Evolutionary conservation across 2,113 vertebrate species (phyloP).

Genomic region (Oreochromis tanganicae): DNA sequence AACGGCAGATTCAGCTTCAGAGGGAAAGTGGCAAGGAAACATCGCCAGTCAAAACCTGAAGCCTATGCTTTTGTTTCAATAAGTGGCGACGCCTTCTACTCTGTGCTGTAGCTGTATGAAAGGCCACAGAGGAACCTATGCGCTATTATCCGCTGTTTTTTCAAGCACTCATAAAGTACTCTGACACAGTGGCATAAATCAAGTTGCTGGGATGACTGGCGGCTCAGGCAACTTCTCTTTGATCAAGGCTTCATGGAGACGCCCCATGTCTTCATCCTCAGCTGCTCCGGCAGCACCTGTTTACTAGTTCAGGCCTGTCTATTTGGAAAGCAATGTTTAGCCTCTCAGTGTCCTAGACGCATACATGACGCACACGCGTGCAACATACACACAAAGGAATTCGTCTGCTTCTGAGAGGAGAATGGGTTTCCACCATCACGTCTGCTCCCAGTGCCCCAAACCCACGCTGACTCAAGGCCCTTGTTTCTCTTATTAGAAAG

Average conservation of each 20-base stretch:
- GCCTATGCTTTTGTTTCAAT: neutral
- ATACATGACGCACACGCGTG: slow-evolving; percentile 40
- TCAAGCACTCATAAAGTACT: slow-evolving; percentile 47
- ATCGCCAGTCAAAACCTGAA: neutral
- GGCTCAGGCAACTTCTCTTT: slow-evolving; percentile 76
- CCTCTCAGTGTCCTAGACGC: slow-evolving; percentile 39
- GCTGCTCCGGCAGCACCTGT: slow-evolving; percentile 81
- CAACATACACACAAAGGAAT: slow-evolving; percentile 59
- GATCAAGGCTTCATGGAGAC: slow-evolving; percentile 78
- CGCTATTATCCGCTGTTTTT: slow-evolving; percentile 17
- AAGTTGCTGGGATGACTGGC: slow-evolving; percentile 68
- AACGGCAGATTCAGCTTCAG: neutral
- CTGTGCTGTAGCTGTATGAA: neutral
- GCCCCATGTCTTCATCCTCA: slow-evolving; percentile 70
- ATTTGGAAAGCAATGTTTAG: slow-evolving; percentile 47
- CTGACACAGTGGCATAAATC: slow-evolving; percentile 69
- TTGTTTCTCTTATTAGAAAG: slow-evolving; percentile 6
- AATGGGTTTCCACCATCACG: neutral
- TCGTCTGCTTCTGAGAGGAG: neutral
- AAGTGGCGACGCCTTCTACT: neutral
- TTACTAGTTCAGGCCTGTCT: slow-evolving; percentile 80
- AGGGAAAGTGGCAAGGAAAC: neutral
- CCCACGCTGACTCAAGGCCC: neutral
- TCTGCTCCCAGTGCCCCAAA: neutral
- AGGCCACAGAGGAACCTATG: neutral